Evolutionary conservation across 2,888 invertebrate species (phyloP), one percentile per base, ranked within the genome.

Genomic region (Ctenicera cuprea): DNA sequence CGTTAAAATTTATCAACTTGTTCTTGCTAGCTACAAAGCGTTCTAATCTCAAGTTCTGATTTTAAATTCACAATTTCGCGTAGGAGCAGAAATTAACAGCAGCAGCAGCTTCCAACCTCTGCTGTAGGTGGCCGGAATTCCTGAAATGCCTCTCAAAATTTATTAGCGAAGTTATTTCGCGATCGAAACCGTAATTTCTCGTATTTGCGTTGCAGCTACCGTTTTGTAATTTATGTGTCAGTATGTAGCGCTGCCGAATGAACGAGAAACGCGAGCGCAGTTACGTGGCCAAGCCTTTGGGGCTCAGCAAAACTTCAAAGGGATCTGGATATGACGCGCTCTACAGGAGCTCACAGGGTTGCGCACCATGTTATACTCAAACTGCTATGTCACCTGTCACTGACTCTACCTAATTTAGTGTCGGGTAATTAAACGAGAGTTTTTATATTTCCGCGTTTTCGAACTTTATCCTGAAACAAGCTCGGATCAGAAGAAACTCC

Each of bases 291-390:
- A 50, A 66, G 69, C 72, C 72, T 71, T 69, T 65, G 43, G 75
- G 75, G 75, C 72, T 75, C 52, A 70, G 59, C 64, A 70, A 26
- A 80, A 79, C 78, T 81, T 80, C 80, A 82, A 81, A 80, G 70
- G 79, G 79, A 80, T 82, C 81, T 82, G 81, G 78, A 79, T 78
- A 79, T 82, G 81, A 82, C 81, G 80, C 81, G 80, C 80, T 80
- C 76, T 26, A 72, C 62, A 62, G 61, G 67, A 71, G 64, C 65
- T 69, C 71, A 71, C 63, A 74, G 74, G 62, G 61, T 33, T 63
- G 43, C 57, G 50, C 22, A 26, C 52, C 66, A 65, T 62, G 65
- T 62, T 71, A 66, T 59, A 71, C 61, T 65, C 70, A 74, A 71
- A 70, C 72, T 69, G 71, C 69, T 75, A 69, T 75, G 69, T 69